Conservation (phyloP, 2,888 invertebrate species). For the Cistogaster globosa region DNA sequence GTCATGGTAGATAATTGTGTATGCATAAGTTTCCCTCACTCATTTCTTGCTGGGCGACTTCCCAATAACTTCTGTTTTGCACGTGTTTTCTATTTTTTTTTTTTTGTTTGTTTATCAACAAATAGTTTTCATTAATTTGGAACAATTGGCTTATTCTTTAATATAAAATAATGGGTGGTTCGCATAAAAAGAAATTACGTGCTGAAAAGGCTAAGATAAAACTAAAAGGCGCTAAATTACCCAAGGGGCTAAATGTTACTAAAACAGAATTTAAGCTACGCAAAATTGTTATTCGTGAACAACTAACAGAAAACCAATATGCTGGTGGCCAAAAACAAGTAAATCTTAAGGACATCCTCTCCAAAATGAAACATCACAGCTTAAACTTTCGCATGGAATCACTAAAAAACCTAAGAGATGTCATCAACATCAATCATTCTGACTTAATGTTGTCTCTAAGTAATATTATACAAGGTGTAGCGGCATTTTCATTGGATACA, state of each 20-base stretch:
- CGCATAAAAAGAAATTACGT: constrained; percentile 89
- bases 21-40: too few relatives aligned
- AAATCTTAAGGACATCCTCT: constrained; percentile 81
- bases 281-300: constrained; percentile 92
- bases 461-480: constrained; percentile 87
- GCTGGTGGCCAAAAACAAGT: constrained; percentile 73
- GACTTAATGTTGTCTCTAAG: constrained; percentile 85
- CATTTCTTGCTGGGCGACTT: too few relatives aligned
- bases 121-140: too few relatives aligned
- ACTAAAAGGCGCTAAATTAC: constrained; percentile 91
- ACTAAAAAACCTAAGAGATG: constrained; percentile 78
- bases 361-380: constrained; percentile 84
- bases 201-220: constrained; percentile 95
- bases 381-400: constrained; percentile 81
- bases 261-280: constrained; percentile 94
- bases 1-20: too few relatives aligned
- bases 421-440: constrained; percentile 83
- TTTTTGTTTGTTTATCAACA: constrained; percentile 30
- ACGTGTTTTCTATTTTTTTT: constrained; percentile 40
- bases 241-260: constrained; percentile 95
- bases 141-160: background rate
- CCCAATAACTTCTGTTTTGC: constrained; percentile 1
- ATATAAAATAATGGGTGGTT: constrained; percentile 78
- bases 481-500: constrained; percentile 88
- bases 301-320: constrained; percentile 81